Percentiles rank a stretch among this genome's conserved stretches.
Conservation (phyloP, 2,888 invertebrate species). For the Biston betularia region DNA sequence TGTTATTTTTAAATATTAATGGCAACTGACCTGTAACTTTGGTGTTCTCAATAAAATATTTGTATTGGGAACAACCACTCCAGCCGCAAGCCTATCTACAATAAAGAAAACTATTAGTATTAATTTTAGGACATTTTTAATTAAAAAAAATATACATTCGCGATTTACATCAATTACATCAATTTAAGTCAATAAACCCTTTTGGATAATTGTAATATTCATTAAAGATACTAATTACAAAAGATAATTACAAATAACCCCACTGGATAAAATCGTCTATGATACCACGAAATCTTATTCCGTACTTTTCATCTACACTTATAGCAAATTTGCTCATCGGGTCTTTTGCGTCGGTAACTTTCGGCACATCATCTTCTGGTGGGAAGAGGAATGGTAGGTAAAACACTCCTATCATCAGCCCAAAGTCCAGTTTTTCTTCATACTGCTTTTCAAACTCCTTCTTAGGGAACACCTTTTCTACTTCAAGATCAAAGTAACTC, state of each 20-base stretch:
- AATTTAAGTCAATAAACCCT: too few relatives aligned
- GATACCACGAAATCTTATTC: slow-evolving; percentile 51
- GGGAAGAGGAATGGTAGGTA: slow-evolving; percentile 58
- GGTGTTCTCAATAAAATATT: too few relatives aligned
- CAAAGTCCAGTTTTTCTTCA: slow-evolving; percentile 57
- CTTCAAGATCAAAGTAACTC: slow-evolving; percentile 54
- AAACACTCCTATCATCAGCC: slow-evolving; percentile 51
- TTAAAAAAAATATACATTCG: too few relatives aligned
- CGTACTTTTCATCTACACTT: slow-evolving; percentile 49
- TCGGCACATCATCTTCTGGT: slow-evolving; percentile 52
- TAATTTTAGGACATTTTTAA: too few relatives aligned
- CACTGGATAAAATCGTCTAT: slow-evolving; percentile 57
- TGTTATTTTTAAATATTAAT: too few relatives aligned
- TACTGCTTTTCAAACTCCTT: slow-evolving; percentile 57
- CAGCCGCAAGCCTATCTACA: too few relatives aligned
- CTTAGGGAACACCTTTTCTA: slow-evolving; percentile 53
- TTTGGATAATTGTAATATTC: too few relatives aligned
- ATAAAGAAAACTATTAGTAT: too few relatives aligned
- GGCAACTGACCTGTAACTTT: too few relatives aligned
- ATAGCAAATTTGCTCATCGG: slow-evolving; percentile 16
- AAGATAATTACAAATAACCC: slow-evolving; percentile 48
- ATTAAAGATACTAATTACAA: too few relatives aligned
- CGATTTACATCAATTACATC: too few relatives aligned
- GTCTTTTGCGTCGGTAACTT: slow-evolving; percentile 39
- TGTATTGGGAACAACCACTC: too few relatives aligned